phyloP scores from a whole-genome alignment of 2,797 vertebrate genomes.

The Enteromius anoplus region DNA sequence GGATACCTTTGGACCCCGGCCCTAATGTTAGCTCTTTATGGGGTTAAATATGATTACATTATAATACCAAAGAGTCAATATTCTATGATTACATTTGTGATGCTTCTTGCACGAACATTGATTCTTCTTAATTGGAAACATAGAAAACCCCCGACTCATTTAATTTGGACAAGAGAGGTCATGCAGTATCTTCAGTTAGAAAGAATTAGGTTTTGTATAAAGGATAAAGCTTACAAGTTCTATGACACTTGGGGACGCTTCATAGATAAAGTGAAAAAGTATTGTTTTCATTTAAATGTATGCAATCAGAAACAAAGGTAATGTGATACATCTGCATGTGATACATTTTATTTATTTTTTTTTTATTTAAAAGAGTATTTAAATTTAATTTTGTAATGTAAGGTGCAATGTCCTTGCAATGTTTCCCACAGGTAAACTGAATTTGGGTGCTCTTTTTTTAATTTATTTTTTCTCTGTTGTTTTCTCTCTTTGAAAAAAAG shows the following conservation, averaged over 20 bases:
- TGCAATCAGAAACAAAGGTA: not conserved
- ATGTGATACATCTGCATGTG: not conserved
- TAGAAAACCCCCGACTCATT: not conserved
- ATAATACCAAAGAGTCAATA: not conserved
- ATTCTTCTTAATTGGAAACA: not conserved
- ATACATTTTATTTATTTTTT: accelerated
- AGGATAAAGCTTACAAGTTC: not conserved
- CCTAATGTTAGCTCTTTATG: not conserved
- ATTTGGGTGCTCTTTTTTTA: no score
- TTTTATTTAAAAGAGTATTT: no score
- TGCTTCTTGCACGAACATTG: not conserved
- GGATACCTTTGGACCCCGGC: not conserved
- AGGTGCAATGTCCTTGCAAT: no score
- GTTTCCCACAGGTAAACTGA: no score
- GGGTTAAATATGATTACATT: not conserved
- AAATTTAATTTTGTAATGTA: no score
- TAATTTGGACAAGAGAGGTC: not conserved
- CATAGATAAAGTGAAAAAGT: not conserved
- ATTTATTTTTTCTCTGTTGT: no score
- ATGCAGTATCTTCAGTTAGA: not conserved
- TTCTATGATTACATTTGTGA: not conserved
- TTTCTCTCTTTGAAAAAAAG: no score
- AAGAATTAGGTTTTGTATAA: not conserved
- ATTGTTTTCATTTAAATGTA: not conserved
- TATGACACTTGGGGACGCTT: not conserved